Evolutionary conservation across 2,888 invertebrate genomes (phyloP), one percentile per base, ranked within the genome.

Genomic region (Trichogramma evanescens): DNA sequence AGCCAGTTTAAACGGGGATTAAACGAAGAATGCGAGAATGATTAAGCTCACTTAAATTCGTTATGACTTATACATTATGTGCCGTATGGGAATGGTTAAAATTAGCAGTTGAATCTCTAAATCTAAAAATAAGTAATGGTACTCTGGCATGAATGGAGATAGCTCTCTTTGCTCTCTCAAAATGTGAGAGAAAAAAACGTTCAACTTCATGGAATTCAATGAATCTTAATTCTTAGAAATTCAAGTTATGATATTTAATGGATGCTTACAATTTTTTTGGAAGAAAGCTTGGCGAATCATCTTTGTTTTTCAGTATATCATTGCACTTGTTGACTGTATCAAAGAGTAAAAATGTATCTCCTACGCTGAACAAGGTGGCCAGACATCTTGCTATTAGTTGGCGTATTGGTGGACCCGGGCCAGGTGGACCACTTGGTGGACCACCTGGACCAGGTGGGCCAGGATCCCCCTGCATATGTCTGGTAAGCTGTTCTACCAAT

Each of bases 321-420:
- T 98, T 99, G 81, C 98, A 98, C 70, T 93, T 91, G 79, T 98
- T 98, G 58, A 99, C 95, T 3, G 96, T 95, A 70, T 96, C 95
- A 78, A 98, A 98, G 50, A 99, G 84, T 61, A 94, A 82, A 78
- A 96, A 96, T 45, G 98, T 95, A 77, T 99, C 98, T 0, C 98
- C 99, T 10, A 98, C 95, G 63, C 93, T 93, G 81, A 97, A 99
- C 49, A 99, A 81, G 0, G 94, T 95, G 0, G 96, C 95, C 65
- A 97, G 81, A 74, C 94, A 94, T 73, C 92, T 83, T 10, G 97
- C 95, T 57, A 98, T 87, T 42, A 99, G 81, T 74, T 91, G 88
- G 41, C 98, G 82, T 1, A 96, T 95, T 4, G 98, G 95, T 9
- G 97, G 94, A 0, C 98, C 98, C 26, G 26, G 26, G 26, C 26